These are phyloP conservation scores for Acipenser transmontanus DNA, from an alignment of 2,797 vertebrate genomes.

Conservation along the genomic window DNA sequence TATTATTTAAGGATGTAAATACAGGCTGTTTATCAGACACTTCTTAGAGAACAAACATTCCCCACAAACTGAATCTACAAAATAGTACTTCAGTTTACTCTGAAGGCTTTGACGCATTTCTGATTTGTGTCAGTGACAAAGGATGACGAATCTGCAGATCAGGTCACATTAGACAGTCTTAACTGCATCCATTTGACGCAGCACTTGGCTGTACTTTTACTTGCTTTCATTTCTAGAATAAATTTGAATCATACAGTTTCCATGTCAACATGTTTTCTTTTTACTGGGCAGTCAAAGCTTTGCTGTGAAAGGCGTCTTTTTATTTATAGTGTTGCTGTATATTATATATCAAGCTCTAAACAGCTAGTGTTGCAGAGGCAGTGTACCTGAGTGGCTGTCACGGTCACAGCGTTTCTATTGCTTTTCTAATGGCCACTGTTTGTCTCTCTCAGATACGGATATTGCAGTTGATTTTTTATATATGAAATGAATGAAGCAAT, in stretches of 20 bases:
- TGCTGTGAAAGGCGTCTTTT: slow-evolving; percentile 25
- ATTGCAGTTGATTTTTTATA: not conserved
- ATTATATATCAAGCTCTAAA: slow-evolving; percentile 10
- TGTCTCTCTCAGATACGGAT: not conserved
- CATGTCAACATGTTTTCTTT: slow-evolving; percentile 37
- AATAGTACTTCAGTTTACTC: not conserved
- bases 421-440: not conserved
- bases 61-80: not conserved
- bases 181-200: slow-evolving; percentile 13
- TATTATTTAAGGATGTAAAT: no score
- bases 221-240: slow-evolving; percentile 23
- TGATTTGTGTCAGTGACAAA: not conserved
- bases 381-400: not conserved
- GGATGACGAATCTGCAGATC: not conserved
- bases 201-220: slow-evolving; percentile 11
- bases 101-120: not conserved
- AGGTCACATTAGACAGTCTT: slow-evolving; percentile 9
- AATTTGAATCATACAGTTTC: slow-evolving; percentile 38
- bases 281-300: slow-evolving; percentile 25
- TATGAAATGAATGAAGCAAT: no score
- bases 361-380: not conserved
- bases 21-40: no score
- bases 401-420: not conserved
- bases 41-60: not conserved
- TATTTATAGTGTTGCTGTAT: slow-evolving; percentile 33